These are phyloP conservation scores for Empis livida DNA, from an alignment of 2,888 invertebrate species.

Conservation along the genomic window DNA sequence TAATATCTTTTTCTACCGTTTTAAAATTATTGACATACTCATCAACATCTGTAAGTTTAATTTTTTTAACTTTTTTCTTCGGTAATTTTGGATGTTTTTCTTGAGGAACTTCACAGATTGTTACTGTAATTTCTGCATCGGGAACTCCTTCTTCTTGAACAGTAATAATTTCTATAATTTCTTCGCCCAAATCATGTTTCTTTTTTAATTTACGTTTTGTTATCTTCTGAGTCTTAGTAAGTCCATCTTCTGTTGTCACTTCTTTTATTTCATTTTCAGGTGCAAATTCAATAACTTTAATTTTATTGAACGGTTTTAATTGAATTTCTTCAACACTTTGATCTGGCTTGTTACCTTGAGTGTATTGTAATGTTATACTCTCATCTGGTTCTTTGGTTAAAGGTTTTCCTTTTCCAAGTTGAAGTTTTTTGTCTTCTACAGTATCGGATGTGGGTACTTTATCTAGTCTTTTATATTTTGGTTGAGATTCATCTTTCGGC, in stretches of 20 bases:
- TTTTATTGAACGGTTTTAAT: not conserved
- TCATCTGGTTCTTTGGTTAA: constrained; percentile 24
- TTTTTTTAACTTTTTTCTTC: constrained; percentile 7
- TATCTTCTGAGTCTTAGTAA: constrained; percentile 23
- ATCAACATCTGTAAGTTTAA: constrained; percentile 11
- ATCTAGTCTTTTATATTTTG: constrained; percentile 29
- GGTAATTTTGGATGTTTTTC: constrained; percentile 7
- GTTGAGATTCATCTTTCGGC: constrained; percentile 18
- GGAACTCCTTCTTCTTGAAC: constrained; percentile 27
- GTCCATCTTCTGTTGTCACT: constrained; percentile 19
- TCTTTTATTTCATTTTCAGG: constrained; percentile 18
- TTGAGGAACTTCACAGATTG: constrained; percentile 9
- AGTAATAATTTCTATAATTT: constrained; percentile 32
- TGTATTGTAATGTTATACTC: constrained; percentile 24
- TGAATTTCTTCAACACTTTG: constrained; percentile 8
- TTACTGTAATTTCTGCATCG: constrained; percentile 18
- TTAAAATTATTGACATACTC: constrained; percentile 6
- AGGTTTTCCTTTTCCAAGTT: constrained; percentile 26
- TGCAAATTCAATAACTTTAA: constrained; percentile 19
- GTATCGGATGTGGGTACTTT: constrained; percentile 17
- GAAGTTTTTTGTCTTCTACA: constrained; percentile 20
- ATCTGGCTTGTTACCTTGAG: not conserved
- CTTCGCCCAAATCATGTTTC: constrained; percentile 30
- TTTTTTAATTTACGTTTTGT: constrained; percentile 30
- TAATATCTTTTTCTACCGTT: constrained; percentile 15